phyloP scores from a whole-genome alignment of 2,888 invertebrate species.

The Drosophila recens region DNA sequence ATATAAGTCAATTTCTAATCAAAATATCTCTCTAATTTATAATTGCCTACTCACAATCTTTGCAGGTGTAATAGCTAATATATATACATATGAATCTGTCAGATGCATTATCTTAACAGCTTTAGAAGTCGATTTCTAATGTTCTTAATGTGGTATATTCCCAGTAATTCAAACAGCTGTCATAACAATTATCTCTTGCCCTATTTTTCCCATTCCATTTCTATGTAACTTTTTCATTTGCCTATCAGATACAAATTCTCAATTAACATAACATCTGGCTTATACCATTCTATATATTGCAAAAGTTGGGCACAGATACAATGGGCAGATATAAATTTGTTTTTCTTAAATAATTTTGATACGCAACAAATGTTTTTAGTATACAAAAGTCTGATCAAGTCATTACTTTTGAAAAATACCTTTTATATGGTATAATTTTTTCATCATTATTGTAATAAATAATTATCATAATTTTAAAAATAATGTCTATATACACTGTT shows the following conservation, averaged over 20 bases:
- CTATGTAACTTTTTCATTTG: neutral
- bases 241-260: neutral
- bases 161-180: neutral
- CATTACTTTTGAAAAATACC: too few species aligned
- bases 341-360: too few species aligned
- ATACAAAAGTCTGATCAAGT: too few species aligned
- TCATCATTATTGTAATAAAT: too few species aligned
- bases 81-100: neutral
- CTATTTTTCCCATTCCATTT: neutral
- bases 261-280: constrained; percentile 13
- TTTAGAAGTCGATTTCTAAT: neutral
- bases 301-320: neutral
- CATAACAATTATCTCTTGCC: constrained; percentile 1
- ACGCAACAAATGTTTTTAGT: too few species aligned
- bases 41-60: neutral
- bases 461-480: neutral
- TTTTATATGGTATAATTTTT: too few species aligned
- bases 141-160: neutral
- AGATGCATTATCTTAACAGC: constrained; percentile 10
- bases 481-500: neutral
- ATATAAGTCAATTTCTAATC: constrained; percentile 13
- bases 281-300: neutral
- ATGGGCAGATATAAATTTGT: too few species aligned
- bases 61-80: neutral
- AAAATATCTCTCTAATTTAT: neutral